These are phyloP conservation scores for Coregonus clupeaformis DNA, from an alignment of 2,113 vertebrate species.

Conservation along the genomic window DNA sequence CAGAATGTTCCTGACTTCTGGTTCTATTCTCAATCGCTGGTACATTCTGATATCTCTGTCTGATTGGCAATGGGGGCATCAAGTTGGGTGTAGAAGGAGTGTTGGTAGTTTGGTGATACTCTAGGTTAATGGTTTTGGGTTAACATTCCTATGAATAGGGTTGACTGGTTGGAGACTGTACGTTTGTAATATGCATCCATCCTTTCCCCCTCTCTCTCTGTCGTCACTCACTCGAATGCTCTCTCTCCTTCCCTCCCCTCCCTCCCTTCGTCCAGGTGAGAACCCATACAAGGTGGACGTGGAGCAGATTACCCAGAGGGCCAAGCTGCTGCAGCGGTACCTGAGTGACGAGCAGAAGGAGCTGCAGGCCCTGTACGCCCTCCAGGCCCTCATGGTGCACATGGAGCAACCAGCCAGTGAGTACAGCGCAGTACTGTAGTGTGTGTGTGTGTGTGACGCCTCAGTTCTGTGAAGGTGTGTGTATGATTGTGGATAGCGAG, in stretches of 20 bases:
- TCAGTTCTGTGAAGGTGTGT: background rate
- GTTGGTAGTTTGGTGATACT: too few relatives aligned
- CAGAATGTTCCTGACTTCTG: too few relatives aligned
- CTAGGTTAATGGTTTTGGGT: too few relatives aligned
- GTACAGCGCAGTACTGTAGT: constrained; percentile 69
- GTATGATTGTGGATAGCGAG: background rate
- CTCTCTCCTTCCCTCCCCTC: too few relatives aligned
- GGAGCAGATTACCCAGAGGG: constrained; percentile 78
- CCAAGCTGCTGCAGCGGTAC: constrained; percentile 89
- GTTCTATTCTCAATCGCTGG: too few relatives aligned
- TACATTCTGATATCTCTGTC: background rate
- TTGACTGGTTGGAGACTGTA: too few relatives aligned
- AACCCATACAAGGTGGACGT: constrained; percentile 83
- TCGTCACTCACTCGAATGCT: background rate
- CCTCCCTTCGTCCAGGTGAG: constrained; percentile 74
- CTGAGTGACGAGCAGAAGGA: constrained; percentile 88
- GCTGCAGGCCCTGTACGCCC: constrained; percentile 92
- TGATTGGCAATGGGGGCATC: background rate
- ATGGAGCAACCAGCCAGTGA: constrained; percentile 96
- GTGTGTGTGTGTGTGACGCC: background rate
- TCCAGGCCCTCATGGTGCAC: constrained; percentile 93
- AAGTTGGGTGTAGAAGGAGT: background rate
- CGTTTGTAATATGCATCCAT: too few relatives aligned
- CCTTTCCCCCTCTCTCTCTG: too few relatives aligned
- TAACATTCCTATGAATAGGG: too few relatives aligned